Base-by-base conservation (phyloP, 2,888 invertebrate species). In the Alitta virens region DNA sequence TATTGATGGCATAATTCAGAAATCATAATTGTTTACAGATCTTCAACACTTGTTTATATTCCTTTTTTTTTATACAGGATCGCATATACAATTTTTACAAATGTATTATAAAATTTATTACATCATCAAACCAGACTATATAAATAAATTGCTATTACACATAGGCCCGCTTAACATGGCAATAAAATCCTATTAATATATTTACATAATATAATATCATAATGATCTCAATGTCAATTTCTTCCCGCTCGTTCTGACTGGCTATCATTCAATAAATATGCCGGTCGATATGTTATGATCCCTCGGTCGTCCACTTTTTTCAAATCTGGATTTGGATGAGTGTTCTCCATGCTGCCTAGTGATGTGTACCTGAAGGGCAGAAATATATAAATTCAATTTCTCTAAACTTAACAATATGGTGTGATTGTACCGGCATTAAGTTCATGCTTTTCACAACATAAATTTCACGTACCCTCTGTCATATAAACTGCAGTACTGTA, bases 401-500 rank as follows among this genome's bases (percentile, higher is more conserved):
- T 26, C 5, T n/a, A 33, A 14, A 7, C 9, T 12, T n/a, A n/a
- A 54, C 9, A n/a, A 12, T 16, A 26, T n/a, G 16, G 38, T 12
- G 27, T n/a, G n/a, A n/a, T n/a, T n/a, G n/a, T n/a, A n/a, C n/a
- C n/a, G n/a, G n/a, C n/a, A n/a, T n/a, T 5, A 33, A 33, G 33
- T 7, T 7, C 33, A 33, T 33, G 12, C 12, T 7, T 7, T 33
- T 33, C 12, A 33, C 33, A 46, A 46, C 46, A 18, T 5, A 43
- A 3, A 5, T 3, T 40, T 40, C 5, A 72, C 84, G 84, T 84
- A 92, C 84, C 98, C 98, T 77, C 86, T 83, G 79, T 97, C 91
- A 80, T 99, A 99, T 0, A 99, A 85, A 40, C 86, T 85, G 80
- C 98, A 99, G 78, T 97, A 99, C 24, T 94, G 91, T 61, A 98